Base-by-base conservation (phyloP, 2,113 vertebrate species). In the Sinocyclocheilus anophthalmus region DNA sequence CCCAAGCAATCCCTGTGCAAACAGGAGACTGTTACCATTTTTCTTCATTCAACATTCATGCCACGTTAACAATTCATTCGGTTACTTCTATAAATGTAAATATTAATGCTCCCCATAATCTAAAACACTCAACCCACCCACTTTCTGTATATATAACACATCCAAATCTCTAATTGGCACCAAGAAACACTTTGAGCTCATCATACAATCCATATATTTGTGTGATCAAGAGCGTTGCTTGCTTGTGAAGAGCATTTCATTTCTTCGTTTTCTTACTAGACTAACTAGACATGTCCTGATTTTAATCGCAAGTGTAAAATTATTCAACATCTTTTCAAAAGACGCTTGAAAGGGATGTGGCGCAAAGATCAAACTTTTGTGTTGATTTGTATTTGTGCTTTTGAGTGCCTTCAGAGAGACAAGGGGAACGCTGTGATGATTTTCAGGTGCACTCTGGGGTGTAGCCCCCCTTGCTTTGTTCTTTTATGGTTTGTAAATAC, bases 221-320 rank as follows among this genome's bases (percentile, higher is more conserved):
- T 53, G n/a, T 0, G 24, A 50, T 30, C 18, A 70, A 55, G 26
- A 55, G 24, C 13, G 33, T 18, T 50, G 61, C 57, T 30, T 84
- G 84, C 48, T 84, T 79, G 16, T 72, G 81, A 59, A 63, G 57
- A 72, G 50, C 42, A 37, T 37, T 78, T 78, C 16, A 85, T 59
- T 50, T 42, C 16, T 77, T 82, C 4, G 72, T 73, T 26, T 87
- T 59, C 2, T 77, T 85, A 69, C 79, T 67, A 26, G 30, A 30
- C 30, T 76, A 81, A 76, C 76, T 24, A 70, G 39, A 50, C 48
- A 26, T 73, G 75, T 45, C 72, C 69, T 76, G 75, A 57, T 70
- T 77, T 73, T 12, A 55, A 75, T 55, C 24, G 18, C n/a, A 9
- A 72, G 3, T 14, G 20, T 76, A 85, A 67, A 89, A 87, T 87